Evolutionary conservation across 2,888 invertebrate species (phyloP).

Genomic region (Tinea semifulvella): DNA sequence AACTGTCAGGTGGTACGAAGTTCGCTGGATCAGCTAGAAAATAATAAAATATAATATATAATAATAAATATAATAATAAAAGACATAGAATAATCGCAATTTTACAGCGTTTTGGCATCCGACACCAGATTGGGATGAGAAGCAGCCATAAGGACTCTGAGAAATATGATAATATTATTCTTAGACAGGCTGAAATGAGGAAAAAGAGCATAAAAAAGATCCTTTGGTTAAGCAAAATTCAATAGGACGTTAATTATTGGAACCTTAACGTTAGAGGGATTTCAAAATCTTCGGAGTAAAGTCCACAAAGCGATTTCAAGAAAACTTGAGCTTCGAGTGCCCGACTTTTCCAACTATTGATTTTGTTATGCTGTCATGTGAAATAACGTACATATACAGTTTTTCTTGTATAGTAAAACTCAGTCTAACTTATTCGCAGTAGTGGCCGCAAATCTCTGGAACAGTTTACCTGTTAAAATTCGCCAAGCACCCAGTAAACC

Average conservation of each 20-base stretch:
- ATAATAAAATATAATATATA: no score
- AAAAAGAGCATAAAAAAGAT: slow-evolving; percentile 11
- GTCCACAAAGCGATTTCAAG: slow-evolving; percentile 1
- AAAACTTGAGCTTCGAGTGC: slow-evolving; percentile 4
- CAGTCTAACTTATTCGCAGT: no score
- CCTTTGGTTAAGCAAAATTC: slow-evolving; percentile 26
- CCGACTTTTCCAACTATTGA: not conserved
- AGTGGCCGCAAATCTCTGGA: no score
- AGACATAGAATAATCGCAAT: no score
- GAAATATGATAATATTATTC: slow-evolving; percentile 42
- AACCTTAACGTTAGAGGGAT: slow-evolving; percentile 13
- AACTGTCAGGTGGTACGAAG: no score
- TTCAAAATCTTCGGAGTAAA: not conserved
- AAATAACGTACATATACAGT: not conserved
- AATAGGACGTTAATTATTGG: slow-evolving; percentile 25
- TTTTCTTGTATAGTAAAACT: no score
- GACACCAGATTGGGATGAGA: slow-evolving; percentile 55
- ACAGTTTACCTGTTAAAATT: no score
- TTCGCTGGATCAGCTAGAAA: no score
- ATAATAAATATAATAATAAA: no score
- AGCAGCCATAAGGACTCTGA: slow-evolving; percentile 37
- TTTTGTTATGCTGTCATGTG: not conserved
- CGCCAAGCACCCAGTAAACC: no score
- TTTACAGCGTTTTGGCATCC: no score
- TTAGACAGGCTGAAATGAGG: slow-evolving; percentile 28